phyloP scores from a whole-genome alignment of 2,113 vertebrate genomes.

The Eulemur macaco region DNA sequence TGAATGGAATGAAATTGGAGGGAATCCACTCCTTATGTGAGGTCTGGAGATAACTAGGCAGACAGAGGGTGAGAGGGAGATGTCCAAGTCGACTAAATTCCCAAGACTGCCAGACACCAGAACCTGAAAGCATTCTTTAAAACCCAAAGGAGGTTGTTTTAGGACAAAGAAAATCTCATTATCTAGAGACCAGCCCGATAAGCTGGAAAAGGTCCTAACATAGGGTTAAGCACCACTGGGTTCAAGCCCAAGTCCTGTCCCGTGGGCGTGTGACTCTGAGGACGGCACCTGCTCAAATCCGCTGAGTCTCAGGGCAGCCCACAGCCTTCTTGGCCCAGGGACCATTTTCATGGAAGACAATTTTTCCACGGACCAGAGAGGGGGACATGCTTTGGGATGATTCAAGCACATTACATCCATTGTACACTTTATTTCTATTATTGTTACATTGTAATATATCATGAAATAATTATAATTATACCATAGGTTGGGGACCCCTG shows the following conservation, averaged over 20 bases:
- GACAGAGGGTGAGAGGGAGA: fast-evolving
- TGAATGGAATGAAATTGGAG: neutral
- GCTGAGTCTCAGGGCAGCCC: neutral
- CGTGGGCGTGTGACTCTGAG: fast-evolving
- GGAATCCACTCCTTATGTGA: fast-evolving
- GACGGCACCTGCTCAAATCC: fast-evolving
- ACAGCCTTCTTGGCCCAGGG: too few relatives aligned
- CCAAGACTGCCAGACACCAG: fast-evolving
- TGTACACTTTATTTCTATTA: too few relatives aligned
- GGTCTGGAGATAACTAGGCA: neutral
- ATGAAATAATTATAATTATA: too few relatives aligned
- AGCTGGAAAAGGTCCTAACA: fast-evolving
- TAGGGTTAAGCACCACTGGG: neutral
- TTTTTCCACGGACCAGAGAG: too few relatives aligned
- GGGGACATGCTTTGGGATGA: too few relatives aligned
- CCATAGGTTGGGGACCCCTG: too few relatives aligned
- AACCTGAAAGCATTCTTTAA: fast-evolving
- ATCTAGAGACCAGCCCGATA: neutral
- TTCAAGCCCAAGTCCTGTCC: neutral
- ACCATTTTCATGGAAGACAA: too few relatives aligned
- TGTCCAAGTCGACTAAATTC: fast-evolving
- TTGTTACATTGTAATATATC: too few relatives aligned
- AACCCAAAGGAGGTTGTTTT: neutral
- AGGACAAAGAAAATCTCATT: neutral
- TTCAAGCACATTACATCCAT: too few relatives aligned